Base-by-base conservation (phyloP, 37 sponge, comb jelly and placozoan species). In the Mnemiopsis leidyi region DNA sequence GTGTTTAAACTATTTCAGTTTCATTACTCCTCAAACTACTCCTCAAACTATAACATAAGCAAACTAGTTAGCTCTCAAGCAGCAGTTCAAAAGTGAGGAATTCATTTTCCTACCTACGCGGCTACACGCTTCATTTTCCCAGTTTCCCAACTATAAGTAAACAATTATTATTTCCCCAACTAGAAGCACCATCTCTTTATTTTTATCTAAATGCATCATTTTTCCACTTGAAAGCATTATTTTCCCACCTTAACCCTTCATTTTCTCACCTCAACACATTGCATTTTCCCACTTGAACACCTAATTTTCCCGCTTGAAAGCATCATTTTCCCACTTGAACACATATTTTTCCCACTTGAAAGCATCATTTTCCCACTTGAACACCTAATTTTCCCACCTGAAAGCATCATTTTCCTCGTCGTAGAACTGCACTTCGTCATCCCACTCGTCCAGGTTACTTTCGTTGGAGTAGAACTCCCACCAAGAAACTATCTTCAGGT, bases 381-480 rank as follows among this genome's bases (percentile, higher is more conserved):
- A 48, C 61, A n/a, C n/a, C n/a, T n/a, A 48, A 48, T 48, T 18
- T 48, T 13, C 34, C 33, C 18, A 77, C 79, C 79, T 32, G 36
- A 77, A 77, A 5, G 26, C 18, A 32, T 77, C 79, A 26, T 1
- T 77, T 32, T 77, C 79, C 79, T 77, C 79, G 36, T 77, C 79
- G 36, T 77, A 77, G 79, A 34, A 77, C 36, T 34, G 79, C 0
- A 77, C 35, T 0, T 77, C 79, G 18, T 34, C 79, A 32, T 77
- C 79, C 79, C 79, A 77, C 79, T 77, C 79, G 20, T 26, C 3
- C 33, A 77, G 79, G 18, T 77, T 77, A 34, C 79, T 77, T 32
- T 77, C 79, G 36, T 77, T 77, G 33, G 79, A 77, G 79, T 77
- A 32, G 36, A 77, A 77, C 36, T 77, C 79, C 79, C 79, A 77